Conservation (phyloP, 2,888 invertebrate species). For the Sinotaia quadrata region DNA sequence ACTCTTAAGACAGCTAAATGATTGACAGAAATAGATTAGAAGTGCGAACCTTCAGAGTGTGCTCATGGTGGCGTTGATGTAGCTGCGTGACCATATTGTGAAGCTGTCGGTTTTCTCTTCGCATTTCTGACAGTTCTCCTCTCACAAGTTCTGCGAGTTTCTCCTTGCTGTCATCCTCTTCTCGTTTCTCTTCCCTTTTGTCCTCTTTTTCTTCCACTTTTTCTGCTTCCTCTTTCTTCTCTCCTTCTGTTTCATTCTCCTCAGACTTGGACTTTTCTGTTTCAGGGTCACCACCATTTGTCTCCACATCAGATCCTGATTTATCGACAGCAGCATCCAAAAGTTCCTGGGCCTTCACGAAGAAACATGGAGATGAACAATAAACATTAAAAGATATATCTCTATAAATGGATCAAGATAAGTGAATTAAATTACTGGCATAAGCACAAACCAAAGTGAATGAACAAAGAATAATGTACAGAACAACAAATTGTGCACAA, state of each 20-base stretch:
- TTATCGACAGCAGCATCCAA: slow-evolving; percentile 15
- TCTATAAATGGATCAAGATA: too few relatives aligned
- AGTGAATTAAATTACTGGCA: too few relatives aligned
- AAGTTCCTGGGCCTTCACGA: slow-evolving; percentile 9
- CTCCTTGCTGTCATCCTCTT: slow-evolving; percentile 40
- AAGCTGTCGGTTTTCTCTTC: slow-evolving; percentile 91
- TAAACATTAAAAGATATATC: too few relatives aligned
- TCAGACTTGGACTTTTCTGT: slow-evolving; percentile 41
- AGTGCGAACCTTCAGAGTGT: slow-evolving; percentile 82
- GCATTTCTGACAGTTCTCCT: slow-evolving; percentile 88
- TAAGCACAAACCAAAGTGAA: too few relatives aligned
- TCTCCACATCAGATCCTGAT: slow-evolving; percentile 2
- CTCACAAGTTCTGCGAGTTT: slow-evolving; percentile 75
- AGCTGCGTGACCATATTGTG: slow-evolving; percentile 91
- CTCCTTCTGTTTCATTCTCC: slow-evolving; percentile 41
- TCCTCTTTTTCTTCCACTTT: slow-evolving; percentile 34
- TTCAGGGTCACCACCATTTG: slow-evolving; percentile 29
- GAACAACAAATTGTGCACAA: too few relatives aligned
- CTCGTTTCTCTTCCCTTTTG: slow-evolving; percentile 46
- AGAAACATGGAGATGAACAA: too few relatives aligned
- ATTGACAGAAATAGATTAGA: too few relatives aligned
- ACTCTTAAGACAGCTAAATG: too few relatives aligned
- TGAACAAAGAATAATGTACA: too few relatives aligned
- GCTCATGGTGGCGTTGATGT: slow-evolving; percentile 93
- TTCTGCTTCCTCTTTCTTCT: slow-evolving; percentile 43